Base-by-base conservation (phyloP, 2,888 invertebrate species). In the Megaustenia siamemsis region DNA sequence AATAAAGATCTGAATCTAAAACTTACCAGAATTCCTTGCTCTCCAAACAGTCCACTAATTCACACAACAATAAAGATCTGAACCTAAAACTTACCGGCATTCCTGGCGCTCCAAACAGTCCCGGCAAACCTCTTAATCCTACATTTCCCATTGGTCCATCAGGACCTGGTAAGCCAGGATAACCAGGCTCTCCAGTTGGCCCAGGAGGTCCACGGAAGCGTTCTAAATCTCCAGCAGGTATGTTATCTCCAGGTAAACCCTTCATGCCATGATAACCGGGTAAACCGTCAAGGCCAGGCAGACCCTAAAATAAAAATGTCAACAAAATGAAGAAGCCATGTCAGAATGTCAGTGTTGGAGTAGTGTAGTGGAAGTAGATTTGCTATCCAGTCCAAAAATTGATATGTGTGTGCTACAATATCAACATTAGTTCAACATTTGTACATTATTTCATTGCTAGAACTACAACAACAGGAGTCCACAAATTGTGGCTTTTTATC, bases 211-310 rank as follows among this genome's bases (percentile, higher is more conserved):
- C 88, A 15, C 86, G 69, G 79, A 83, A 88, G 8, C 77, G 45
- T 66, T 88, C 88, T 53, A 83, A 24, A 73, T 87, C 85, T 8
- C 63, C 82, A 1, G 85, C 45, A 0, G 82, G 84, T 12, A 86
- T 35, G 21, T 66, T 60, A 45, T 81, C 87, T 93, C 94, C 15
- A 83, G 94, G 94, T 81, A n/a, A 66, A 24, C 99, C 99, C 94
- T 97, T 97, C 82, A 97, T 95, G 35, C 98, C 98, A 56, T 95
- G 95, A 3, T 78, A 35, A 1, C 88, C 88, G 53, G 75, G 40
- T n/a, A 78, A 38, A 35, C 88, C 88, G 28, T 85, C 84, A 24
- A 75, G 68, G 18, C 93, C 93, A 49, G 88, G 87, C 18, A 89
- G 78, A 38, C 93, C 93, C 76, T 91, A 89, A 53, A 95, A 95